These are phyloP conservation scores for Drosophila maculinotata DNA, from an alignment of 2,888 invertebrate species.

Conservation along the genomic window DNA sequence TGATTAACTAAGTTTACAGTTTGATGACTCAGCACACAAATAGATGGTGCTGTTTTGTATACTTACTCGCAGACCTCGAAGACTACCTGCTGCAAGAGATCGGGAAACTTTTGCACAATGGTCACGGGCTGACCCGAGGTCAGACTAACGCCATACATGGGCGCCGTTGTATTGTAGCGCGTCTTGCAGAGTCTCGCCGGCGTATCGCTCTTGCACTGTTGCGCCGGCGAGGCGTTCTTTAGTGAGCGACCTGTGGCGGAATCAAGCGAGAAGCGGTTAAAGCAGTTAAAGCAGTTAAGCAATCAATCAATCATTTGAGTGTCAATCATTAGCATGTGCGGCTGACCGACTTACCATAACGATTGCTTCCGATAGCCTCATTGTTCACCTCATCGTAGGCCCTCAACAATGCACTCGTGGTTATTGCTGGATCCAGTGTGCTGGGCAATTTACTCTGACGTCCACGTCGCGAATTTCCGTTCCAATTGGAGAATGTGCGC, in stretches of 20 bases:
- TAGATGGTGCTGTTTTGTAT: conserved; percentile 5
- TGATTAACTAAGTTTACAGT: too few relatives aligned
- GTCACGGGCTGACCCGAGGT: conserved; percentile 97
- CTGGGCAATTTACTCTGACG: conserved; percentile 87
- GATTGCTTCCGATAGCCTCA: conserved; percentile 83
- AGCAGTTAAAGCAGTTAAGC: conserved; percentile 39
- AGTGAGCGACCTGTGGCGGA: conserved; percentile 83
- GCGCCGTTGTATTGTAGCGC: conserved; percentile 96
- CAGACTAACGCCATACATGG: conserved; percentile 96
- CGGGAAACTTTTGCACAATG: conserved; percentile 97
- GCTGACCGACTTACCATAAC: conserved; percentile 85
- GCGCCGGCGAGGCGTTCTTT: conserved; percentile 76
- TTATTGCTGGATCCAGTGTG: conserved; percentile 90
- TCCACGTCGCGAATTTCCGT: conserved; percentile 90
- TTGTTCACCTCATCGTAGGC: conserved; percentile 87
- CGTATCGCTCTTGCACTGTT: conserved; percentile 87
- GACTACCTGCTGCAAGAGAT: conserved; percentile 95
- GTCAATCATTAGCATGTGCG: conserved; percentile 51
- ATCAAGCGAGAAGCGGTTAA: too few relatives aligned
- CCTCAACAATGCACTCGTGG: conserved; percentile 89
- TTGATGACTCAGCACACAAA: not conserved
- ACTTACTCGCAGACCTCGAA: conserved; percentile 97
- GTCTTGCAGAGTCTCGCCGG: conserved; percentile 93
- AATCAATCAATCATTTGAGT: conserved; percentile 48
- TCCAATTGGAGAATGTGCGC: conserved; percentile 89